Conservation (phyloP, 2,797 vertebrate genomes). For the Lithobates pipiens region DNA sequence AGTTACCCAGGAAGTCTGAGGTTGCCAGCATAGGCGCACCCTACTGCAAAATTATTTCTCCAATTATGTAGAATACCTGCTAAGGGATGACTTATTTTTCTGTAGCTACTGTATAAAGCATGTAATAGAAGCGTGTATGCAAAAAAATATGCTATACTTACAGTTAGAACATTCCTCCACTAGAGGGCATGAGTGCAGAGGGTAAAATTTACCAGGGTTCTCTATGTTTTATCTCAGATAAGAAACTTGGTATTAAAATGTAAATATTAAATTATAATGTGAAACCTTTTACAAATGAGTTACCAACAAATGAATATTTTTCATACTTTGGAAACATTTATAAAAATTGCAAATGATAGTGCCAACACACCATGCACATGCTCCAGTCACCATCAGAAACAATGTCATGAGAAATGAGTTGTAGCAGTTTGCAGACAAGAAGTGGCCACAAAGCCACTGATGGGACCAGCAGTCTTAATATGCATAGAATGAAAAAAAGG, state of each 20-base stretch:
- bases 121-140: not conserved
- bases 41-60: not conserved
- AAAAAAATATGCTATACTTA: not conserved
- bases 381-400: too few species aligned
- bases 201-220: not conserved
- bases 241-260: too few species aligned
- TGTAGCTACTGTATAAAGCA: not conserved
- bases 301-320: too few species aligned
- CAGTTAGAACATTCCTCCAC: not conserved
- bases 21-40: not conserved
- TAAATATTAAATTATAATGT: not conserved
- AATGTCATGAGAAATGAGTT: too few species aligned
- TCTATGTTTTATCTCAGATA: not conserved
- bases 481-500: too few species aligned
- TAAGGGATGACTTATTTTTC: not conserved
- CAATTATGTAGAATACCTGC: not conserved
- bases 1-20: too few species aligned
- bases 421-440: too few species aligned
- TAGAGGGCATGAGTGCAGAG: not conserved
- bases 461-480: too few species aligned
- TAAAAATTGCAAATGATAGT: too few species aligned
- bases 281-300: not conserved
- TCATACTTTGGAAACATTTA: too few species aligned
- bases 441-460: too few species aligned
- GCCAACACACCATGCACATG: too few species aligned